Evolutionary conservation across 2,888 invertebrate genomes (phyloP), one percentile per base, ranked within the genome.

Genomic region (Carcina quercana): DNA sequence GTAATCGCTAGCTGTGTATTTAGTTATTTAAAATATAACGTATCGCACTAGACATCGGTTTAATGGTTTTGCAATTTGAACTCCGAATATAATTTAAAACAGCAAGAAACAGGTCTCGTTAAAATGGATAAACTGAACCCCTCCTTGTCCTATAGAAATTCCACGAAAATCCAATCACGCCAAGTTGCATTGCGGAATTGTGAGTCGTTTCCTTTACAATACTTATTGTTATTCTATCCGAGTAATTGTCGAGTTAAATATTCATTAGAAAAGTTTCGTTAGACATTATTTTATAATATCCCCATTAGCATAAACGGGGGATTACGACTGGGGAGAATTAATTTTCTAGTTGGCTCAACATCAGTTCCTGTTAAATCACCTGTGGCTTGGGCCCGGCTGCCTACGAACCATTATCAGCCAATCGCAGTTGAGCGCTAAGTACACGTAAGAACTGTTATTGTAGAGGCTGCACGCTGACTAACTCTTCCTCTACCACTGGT

Each of bases 401-500:
- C 39, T 39, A 29, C 32, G 34, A 40, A 45, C 48, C 46, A 55
- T 60, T 59, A 57, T 53, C 57, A 49, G 47, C 46, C 53, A 53
- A 55, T 53, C 48, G 48, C 52, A 45, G 50, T 47, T 42, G 47
- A 40, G 41, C 43, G 42, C 51, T 59, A 56, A 59, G 50, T 54
- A 47, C 51, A 38, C 42, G 36, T 48, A 54, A 54, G 53, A 59
- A 59, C 50, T 56, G 56, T 57, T 58, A 53, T 54, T 57, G 51
- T 51, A 40, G 44, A 30, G 41, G 37, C 43, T 39, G 15, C 24
- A 30, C 30, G 36, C 38, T 28, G 28, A 25, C 34, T 29, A 35
- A 29, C 21, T 27, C 30, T 11, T 8, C 40, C 38, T 24, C 36
- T 45, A 47, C 47, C 29, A 42, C 15, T 14, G 27, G 10, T 11